Evolutionary conservation across 2,797 vertebrate genomes (phyloP), one percentile per base, ranked within the genome.

Genomic region (Pseudochirops corinnae): DNA sequence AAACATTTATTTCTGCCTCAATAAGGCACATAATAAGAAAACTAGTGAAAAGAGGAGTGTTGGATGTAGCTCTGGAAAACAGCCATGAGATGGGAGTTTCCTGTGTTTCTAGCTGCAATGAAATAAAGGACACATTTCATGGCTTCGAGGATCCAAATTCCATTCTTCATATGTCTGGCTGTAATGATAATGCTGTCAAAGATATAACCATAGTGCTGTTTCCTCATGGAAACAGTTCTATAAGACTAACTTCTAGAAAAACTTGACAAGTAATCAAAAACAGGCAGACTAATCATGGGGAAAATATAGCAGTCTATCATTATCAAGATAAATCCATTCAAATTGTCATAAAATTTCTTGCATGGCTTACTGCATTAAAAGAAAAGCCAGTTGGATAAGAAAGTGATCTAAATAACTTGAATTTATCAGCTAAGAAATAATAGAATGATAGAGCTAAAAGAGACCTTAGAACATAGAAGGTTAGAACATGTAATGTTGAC

Each of bases 291-390:
- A 87, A 87, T 26, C 74, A 87, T 46, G 74, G 74, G 74, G 74
- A 87, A 87, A 87, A 87, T 87, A 87, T 87, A 87, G 74, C 39
- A 87, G 74, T 46, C 74, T 87, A 50, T 87, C n/a, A 87, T 87
- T 87, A 87, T 87, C 74, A 87, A 87, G 39, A 9, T 26, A 50
- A 50, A 87, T 87, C 39, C 74, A 87, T 87, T 87, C 74, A 87
- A 87, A 87, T 87, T 87, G 74, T 87, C 74, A 87, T 87, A 87
- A 87, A 87, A 87, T 46, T 26, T 87, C 74, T 87, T 87, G 74
- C 74, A 46, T 87, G 39, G 46, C 74, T 50, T 46, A 46, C 9
- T 87, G 74, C 39, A 87, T 87, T 50, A 46, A 87, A 87, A 46
- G 18, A 26, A 67, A 87, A 87, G 9, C 39, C 21, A 46, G 7